These are phyloP conservation scores for Drosophila multiciliata DNA, from an alignment of 2,888 invertebrate genomes.

Conservation along the genomic window DNA sequence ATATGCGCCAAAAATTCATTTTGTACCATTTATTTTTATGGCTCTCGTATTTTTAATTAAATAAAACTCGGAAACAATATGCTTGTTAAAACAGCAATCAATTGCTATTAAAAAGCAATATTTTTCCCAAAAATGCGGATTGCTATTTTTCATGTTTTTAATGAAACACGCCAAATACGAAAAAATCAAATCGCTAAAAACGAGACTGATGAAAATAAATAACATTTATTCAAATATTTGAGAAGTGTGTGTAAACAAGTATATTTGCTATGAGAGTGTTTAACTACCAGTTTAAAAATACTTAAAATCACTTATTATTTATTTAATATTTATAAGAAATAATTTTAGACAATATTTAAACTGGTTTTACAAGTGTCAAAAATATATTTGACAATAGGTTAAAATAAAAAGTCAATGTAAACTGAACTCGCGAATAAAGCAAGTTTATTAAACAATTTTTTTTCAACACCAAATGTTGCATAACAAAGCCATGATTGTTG, in stretches of 20 bases:
- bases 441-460: constrained; percentile 23
- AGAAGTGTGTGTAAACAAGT: constrained; percentile 13
- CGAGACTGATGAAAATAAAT: constrained; percentile 1
- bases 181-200: background rate
- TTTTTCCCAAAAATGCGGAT: constrained; percentile 19
- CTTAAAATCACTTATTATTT: background rate
- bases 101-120: constrained; percentile 30
- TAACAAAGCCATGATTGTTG: constrained; percentile 34
- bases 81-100: constrained; percentile 44
- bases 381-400: constrained; percentile 12
- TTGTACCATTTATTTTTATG: constrained; percentile 6
- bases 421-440: constrained; percentile 3
- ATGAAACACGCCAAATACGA: constrained; percentile 17
- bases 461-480: constrained; percentile 24
- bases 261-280: too few species aligned
- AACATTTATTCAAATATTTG: constrained; percentile 42
- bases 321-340: background rate
- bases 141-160: constrained; percentile 42
- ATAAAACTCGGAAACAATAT: constrained; percentile 46
- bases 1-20: background rate
- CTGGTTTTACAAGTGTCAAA: background rate
- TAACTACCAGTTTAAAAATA: background rate
- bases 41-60: constrained; percentile 35
- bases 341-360: background rate
- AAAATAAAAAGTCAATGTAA: constrained; percentile 2